Base-by-base conservation (phyloP, 2,113 vertebrate species). In the Phalacrocorax brasilianus region DNA sequence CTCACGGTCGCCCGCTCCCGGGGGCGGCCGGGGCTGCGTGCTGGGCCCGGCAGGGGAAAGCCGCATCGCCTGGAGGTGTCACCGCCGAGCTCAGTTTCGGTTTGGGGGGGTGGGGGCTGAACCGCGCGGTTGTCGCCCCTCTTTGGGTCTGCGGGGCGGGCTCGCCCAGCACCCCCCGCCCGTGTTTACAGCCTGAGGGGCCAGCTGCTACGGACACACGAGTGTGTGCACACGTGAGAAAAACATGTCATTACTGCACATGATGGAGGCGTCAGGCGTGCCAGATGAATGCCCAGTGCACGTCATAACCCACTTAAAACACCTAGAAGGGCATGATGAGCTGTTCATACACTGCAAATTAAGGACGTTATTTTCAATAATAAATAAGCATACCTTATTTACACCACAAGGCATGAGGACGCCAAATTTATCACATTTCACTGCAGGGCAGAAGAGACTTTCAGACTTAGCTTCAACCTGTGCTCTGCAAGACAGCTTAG, bases 161-260 rank as follows among this genome's bases (percentile, higher is more conserved):
- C 33, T 26, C 8, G 11, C 26, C 30, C 42, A 2, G 17, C 42
- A 0, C 26, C 8, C 11, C 32, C 38, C 30, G 19, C 26, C 26
- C 9, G 2, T 8, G 2, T 4, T 14, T 20, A 9, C 38, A 6
- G 19, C 21, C 14, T 0, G 24, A 12, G 61, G 0, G 18, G 32
- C 11, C 47, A 0, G 14, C 4, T 7, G 53, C 33, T 10, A 3
- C 47, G 7, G 11, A 42, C 65, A 14, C 26, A 1, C 17, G 2
- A 2, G 21, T 4, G 14, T 23, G 17, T 3, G 33, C 35, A 56
- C 14, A 1, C 11, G 1, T 7, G 21, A 52, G 24, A 15, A 38
- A 35, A 72, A 12, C 21, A 4, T 6, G 53, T n/a, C 27, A 6
- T 40, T 45, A 42, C 19, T 7, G 66, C 50, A 19, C 19, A 8